A percentile compares a stretch with the other conserved stretches of the same genome.
These are phyloP conservation scores for Tautogolabrus adspersus DNA, from an alignment of 2,113 vertebrate species.

Conservation along the genomic window DNA sequence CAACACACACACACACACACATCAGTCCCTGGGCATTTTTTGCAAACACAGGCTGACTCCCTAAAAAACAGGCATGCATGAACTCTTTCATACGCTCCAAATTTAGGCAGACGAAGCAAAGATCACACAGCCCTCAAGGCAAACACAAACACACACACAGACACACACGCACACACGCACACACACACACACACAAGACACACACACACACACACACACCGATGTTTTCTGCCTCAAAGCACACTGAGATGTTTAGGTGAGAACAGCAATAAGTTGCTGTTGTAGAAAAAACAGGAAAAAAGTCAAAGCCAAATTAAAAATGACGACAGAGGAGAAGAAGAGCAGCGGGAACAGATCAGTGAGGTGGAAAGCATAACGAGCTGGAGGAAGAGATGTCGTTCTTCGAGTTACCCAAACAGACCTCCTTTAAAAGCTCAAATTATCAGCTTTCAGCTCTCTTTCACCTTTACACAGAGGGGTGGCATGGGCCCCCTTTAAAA, in stretches of 20 bases:
- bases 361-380: constrained; percentile 19
- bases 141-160: constrained; percentile 27
- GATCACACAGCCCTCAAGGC: constrained; percentile 22
- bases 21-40: constrained; percentile 21
- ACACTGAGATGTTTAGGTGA: constrained; percentile 20
- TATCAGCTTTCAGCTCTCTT: not conserved
- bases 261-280: constrained; percentile 7
- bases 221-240: constrained; percentile 9
- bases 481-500: too few relatives aligned
- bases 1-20: constrained; percentile 10
- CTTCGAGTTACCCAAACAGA: constrained; percentile 16
- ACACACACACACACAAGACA: constrained; percentile 12
- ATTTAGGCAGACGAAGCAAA: constrained; percentile 40
- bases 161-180: constrained; percentile 10
- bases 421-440: not conserved
- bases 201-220: constrained; percentile 13
- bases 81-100: constrained; percentile 54
- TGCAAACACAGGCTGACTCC: constrained; percentile 39
- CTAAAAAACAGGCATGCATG: constrained; percentile 44
- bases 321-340: not conserved
- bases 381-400: not conserved
- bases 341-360: constrained; percentile 14
- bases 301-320: constrained; percentile 14
- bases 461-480: not conserved
- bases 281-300: not conserved